phyloP scores from a whole-genome alignment of 2,797 vertebrate species.

The Meriones psammophilus region DNA sequence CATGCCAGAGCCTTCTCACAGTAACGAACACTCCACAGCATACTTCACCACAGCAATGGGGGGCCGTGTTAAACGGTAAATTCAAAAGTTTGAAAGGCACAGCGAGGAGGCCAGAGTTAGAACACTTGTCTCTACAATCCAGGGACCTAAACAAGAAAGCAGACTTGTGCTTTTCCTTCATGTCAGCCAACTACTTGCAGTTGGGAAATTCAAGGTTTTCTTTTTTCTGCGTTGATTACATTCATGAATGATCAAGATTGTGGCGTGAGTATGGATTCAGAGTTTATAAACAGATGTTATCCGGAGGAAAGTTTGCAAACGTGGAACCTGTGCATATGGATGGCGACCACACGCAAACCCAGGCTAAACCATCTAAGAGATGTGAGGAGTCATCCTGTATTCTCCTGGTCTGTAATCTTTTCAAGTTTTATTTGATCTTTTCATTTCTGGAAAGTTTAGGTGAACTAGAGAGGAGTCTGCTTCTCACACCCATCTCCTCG shows the following conservation, averaged over 20 bases:
- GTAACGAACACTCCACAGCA: neutral
- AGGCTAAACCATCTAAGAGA: neutral
- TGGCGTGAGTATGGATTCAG: neutral
- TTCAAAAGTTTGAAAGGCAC: neutral
- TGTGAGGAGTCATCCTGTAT: neutral
- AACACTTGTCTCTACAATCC: neutral
- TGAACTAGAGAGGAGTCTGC: neutral
- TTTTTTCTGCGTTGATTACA: neutral
- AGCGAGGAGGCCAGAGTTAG: neutral
- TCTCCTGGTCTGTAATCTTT: neutral
- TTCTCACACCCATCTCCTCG: neutral
- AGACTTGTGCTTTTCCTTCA: neutral
- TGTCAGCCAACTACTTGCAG: neutral
- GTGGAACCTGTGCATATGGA: neutral
- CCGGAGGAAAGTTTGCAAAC: neutral
- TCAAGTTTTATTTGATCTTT: neutral
- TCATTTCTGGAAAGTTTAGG: neutral
- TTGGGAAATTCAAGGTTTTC: neutral
- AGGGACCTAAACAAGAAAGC: neutral
- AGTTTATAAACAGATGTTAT: neutral
- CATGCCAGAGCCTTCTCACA: neutral
- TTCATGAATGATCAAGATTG: neutral
- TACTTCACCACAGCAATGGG: neutral
- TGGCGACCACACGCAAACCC: neutral
- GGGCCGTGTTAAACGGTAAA: neutral